These are phyloP conservation scores for Callorhinus ursinus DNA, from an alignment of 2,113 vertebrate genomes.

Conservation along the genomic window DNA sequence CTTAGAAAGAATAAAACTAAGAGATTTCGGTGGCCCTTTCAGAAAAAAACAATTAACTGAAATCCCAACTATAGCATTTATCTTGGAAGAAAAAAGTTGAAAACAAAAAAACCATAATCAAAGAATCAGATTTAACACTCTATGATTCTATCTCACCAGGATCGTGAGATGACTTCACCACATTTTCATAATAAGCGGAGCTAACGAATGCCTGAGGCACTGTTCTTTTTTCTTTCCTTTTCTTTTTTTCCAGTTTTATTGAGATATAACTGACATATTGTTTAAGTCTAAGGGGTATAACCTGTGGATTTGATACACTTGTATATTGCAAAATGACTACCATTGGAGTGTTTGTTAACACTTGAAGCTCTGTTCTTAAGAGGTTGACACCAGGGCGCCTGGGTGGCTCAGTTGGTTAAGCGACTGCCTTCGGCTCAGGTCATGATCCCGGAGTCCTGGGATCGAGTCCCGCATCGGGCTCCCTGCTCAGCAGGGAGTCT, in stretches of 20 bases:
- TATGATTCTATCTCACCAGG: neutral
- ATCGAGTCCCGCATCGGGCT: too few species aligned
- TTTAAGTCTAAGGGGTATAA: neutral
- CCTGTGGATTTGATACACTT: neutral
- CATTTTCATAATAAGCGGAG: conserved; percentile 24
- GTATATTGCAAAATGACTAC: neutral
- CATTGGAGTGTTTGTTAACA: neutral
- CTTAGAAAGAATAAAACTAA: conserved; percentile 30
- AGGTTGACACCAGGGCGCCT: neutral
- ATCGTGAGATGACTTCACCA: neutral
- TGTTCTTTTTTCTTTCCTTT: conserved; percentile 20
- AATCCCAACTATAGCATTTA: neutral
- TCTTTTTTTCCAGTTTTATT: neutral
- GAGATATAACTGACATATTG: neutral
- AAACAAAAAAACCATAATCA: neutral
- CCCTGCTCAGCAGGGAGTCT: too few species aligned
- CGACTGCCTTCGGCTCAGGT: too few species aligned
- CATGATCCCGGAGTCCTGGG: too few species aligned
- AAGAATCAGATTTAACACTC: neutral
- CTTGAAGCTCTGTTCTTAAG: conserved; percentile 8
- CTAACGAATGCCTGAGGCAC: neutral
- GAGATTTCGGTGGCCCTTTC: neutral
- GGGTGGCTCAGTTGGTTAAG: too few species aligned
- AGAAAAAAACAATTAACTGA: conserved; percentile 13
- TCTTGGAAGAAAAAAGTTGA: conserved; percentile 26